Conservation (phyloP, 2,888 invertebrate species). For the Chrysolina oricalcia region DNA sequence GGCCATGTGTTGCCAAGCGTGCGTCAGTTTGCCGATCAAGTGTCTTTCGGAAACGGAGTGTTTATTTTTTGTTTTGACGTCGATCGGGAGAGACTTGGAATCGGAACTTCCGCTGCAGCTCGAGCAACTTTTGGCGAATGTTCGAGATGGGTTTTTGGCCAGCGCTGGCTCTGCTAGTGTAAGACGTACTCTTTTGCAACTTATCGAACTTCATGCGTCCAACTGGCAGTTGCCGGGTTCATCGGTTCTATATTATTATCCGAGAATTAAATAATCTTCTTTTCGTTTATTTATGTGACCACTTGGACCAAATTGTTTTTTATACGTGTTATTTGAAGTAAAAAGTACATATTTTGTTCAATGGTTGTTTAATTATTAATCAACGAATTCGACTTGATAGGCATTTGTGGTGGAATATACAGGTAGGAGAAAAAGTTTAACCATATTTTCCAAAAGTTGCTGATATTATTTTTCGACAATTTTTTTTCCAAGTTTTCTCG, state of each 20-base stretch:
- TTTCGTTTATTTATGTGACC: slow-evolving; percentile 1
- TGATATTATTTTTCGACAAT: too few relatives aligned
- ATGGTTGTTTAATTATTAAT: slow-evolving; percentile 14
- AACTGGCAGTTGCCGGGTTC: slow-evolving; percentile 93
- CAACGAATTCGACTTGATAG: too few relatives aligned
- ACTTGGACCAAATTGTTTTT: slow-evolving; percentile 46
- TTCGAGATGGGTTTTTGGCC: slow-evolving; percentile 89
- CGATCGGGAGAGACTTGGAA: slow-evolving; percentile 91
- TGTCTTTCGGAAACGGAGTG: slow-evolving; percentile 90
- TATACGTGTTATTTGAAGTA: slow-evolving; percentile 33
- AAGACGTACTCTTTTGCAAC: slow-evolving; percentile 88
- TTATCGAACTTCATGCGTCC: slow-evolving; percentile 92
- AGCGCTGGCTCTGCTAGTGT: slow-evolving; percentile 83
- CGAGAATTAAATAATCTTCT: slow-evolving; percentile 70
- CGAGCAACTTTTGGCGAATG: slow-evolving; percentile 84
- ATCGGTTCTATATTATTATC: slow-evolving; percentile 92
- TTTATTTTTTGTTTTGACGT: slow-evolving; percentile 90
- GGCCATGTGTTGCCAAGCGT: slow-evolving; percentile 92
- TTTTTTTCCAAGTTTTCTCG: too few relatives aligned
- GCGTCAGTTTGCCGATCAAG: slow-evolving; percentile 87
- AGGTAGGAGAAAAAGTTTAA: too few relatives aligned
- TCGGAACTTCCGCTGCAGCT: slow-evolving; percentile 86
- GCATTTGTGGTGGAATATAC: too few relatives aligned
- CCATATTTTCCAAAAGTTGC: too few relatives aligned
- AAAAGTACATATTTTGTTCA: slow-evolving; percentile 24